Evolutionary conservation across 2,113 vertebrate genomes (phyloP).

Genomic region (Spermophilus dauricus): DNA sequence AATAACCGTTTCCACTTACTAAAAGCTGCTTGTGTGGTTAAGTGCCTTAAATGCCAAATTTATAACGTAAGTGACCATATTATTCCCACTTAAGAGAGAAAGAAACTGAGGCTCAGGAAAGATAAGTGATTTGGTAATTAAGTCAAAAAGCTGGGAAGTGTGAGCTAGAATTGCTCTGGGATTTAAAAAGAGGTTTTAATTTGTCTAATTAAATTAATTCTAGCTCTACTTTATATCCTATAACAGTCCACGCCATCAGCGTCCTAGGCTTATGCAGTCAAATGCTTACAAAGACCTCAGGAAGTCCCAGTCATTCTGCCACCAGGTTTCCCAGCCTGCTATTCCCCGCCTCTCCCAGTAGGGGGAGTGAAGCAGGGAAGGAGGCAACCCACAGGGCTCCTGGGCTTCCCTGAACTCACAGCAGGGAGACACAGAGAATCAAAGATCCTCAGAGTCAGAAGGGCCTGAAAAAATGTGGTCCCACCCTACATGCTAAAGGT

Average conservation of each 20-base stretch:
- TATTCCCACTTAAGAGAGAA: not conserved
- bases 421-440: not conserved
- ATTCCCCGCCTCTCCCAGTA: not conserved
- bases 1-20: not conserved
- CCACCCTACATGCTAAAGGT: too few relatives aligned
- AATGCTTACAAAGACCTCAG: not conserved
- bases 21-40: not conserved
- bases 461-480: too few relatives aligned
- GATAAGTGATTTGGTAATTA: not conserved
- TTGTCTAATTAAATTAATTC: not conserved
- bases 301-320: too few relatives aligned
- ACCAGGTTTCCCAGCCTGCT: not conserved
- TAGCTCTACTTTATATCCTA: not conserved
- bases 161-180: not conserved
- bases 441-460: not conserved
- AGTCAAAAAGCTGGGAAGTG: not conserved
- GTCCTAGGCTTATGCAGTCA: not conserved
- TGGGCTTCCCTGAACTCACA: not conserved
- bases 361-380: not conserved
- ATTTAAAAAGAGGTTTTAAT: not conserved
- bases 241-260: not conserved
- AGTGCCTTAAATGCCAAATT: not conserved
- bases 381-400: accelerated
- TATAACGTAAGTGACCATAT: not conserved
- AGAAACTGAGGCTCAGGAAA: slow-evolving; percentile 14